phyloP scores from a whole-genome alignment of 2,888 invertebrate species.

The Halocaridina rubra region DNA sequence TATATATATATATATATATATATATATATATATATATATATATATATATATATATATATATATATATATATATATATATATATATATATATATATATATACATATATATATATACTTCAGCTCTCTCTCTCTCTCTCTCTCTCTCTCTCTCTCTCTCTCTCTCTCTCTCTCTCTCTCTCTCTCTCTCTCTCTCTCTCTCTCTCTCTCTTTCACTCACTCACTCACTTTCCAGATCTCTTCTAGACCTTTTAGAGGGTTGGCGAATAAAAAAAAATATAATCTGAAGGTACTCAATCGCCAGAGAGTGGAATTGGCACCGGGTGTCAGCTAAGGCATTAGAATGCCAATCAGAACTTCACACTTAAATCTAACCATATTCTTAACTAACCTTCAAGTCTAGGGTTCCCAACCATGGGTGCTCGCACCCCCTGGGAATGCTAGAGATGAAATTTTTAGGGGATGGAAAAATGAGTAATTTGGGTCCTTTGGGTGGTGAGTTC shows the following conservation, averaged over 20 bases:
- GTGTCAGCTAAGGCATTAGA: not conserved
- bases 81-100: slow-evolving; percentile 27
- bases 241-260: not conserved
- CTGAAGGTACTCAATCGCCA: no score
- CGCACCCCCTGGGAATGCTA: no score
- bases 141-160: no score
- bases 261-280: no score
- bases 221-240: not conserved
- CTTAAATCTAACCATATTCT: not conserved
- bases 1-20: slow-evolving; percentile 23
- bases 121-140: not conserved
- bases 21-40: slow-evolving; percentile 33
- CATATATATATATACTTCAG: not conserved
- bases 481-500: no score
- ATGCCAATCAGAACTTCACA: not conserved
- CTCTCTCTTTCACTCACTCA: no score
- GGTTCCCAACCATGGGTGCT: no score
- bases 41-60: slow-evolving; percentile 7
- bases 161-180: not conserved
- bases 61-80: slow-evolving; percentile 22
- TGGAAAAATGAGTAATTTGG: no score
- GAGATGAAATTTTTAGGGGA: no score
- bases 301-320: not conserved
- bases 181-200: not conserved
- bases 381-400: no score